Evolutionary conservation across 1,140 invertebrate genomes (phyloP), one percentile per base, ranked within the genome.

Genomic region (Brachionus paranguensis): DNA sequence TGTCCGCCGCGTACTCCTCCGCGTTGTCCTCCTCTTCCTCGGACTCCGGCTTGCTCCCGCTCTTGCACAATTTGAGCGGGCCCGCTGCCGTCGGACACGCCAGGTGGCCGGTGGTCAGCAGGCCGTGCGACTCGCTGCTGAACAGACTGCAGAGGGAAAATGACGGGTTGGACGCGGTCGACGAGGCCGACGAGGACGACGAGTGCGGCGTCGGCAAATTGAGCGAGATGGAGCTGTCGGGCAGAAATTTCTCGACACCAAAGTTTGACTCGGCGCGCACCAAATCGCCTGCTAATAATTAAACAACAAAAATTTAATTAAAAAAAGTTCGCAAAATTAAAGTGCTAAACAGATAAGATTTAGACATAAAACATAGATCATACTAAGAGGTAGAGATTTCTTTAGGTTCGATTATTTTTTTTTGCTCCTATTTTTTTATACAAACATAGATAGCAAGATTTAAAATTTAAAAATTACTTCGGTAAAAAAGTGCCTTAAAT

Each of bases 1-100:
- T 68, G 41, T 81, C 78, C 2, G n/a, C 78, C 6, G n/a, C 78
- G n/a, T 81, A 64, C 8, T 60, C 78, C 27, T 65, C 78, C 17
- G 17, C 0, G 37, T 81, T 37, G 33, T 37, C 45, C 17, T 68
- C 60, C 5, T 81, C 78, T 41, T 81, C 78, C 20, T 79, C 76
- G 14, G 50, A 60, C 20, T 79, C 76, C 0, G 10, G 8, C 47
- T 76, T 37, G 33, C 43, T 29, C 50, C 43, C 72, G 17, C 45
- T 45, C 27, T 76, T 50, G 37, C 14, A 70, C 43, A 50, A 27
- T 14, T 76, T 76, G 8, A 27, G 41, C n/a, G 33, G 11, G 7
- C 12, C 7, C 7, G 43, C 27, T 1, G 20, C 17, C 20, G 27
- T 29, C 29, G 47, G 12, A 8, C 1, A 17, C 41, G 7, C 1